Base-by-base conservation (phyloP, 2,888 invertebrate species). In the Bombyx huttoni region DNA sequence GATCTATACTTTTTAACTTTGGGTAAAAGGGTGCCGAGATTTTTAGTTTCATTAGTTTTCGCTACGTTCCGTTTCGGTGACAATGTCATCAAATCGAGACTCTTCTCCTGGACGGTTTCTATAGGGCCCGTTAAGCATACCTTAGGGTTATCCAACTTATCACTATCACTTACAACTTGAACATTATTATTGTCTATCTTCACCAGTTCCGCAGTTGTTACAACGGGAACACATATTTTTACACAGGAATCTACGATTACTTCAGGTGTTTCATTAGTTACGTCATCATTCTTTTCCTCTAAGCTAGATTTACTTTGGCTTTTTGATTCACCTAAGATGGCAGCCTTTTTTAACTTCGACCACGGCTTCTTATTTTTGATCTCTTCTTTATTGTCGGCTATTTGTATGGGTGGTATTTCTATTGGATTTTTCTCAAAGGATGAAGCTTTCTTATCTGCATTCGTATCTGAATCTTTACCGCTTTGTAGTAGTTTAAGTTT, bases 331-430 rank as follows among this genome's bases (percentile, higher is more conserved):
- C 90, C 88, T 63, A 91, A 79, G 59, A 91, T 91, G 46, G 91
- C 87, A 12, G 95, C 95, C 71, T 94, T 92, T 73, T 94, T 95
- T 48, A 95, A 81, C 82, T 94, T 94, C 12, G 90, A 91, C 95
- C 95, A 95, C 1, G 93, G 92, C 63, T 91, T 92, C 67, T 91
- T 92, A 49, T 65, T 77, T 62, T 78, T 89, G 10, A 73, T 61
- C 49, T 84, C 83, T 49, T 82, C 83, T 63, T 75, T 78, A 34
- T 34, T 61, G 62, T 81, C 85, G 34, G 67, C 62, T 35, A 66
- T 56, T 61, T 72, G 76, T 50, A 81, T 55, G 51, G 78, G 73
- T 52, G 62, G 67, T 61, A 79, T 77, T 81, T 82, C 81, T 55
- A 69, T 60, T 34, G 80, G 58, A 53, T 65, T 51, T 68, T 81